phyloP scores from a whole-genome alignment of 1,140 invertebrate genomes.

The Euura lappo region DNA sequence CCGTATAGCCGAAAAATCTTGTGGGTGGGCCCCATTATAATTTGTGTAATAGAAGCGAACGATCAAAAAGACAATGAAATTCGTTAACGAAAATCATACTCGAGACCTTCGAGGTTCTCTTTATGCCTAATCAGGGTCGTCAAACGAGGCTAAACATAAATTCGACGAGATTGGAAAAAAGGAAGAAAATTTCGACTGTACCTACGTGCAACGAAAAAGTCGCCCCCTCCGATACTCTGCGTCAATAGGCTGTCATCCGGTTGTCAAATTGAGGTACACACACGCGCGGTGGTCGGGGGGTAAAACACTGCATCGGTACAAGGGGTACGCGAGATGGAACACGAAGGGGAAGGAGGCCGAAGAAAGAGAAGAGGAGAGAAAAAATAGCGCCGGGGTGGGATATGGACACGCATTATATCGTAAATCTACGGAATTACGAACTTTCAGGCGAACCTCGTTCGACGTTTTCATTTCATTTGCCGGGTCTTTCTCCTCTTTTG shows the following conservation, averaged over 20 bases:
- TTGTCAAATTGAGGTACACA: conserved; percentile 3
- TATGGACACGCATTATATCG: conserved; percentile 10
- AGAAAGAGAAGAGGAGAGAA: not conserved
- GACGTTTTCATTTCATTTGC: conserved; percentile 16
- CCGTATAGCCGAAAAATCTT: no score
- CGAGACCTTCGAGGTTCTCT: no score
- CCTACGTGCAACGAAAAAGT: no score
- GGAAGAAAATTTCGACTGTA: no score
- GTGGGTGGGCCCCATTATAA: no score
- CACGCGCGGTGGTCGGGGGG: no score
- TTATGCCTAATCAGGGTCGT: no score
- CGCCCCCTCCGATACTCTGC: not conserved
- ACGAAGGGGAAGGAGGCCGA: not conserved
- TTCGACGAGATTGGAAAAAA: no score
- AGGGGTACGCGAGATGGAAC: no score
- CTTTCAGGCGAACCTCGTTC: conserved; percentile 11
- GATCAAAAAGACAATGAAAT: not conserved
- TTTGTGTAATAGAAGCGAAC: no score
- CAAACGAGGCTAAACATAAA: no score
- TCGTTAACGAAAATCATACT: not conserved
- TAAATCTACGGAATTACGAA: conserved; percentile 16
- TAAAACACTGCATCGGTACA: no score
- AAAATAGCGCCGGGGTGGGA: not conserved
- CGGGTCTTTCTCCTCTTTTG: conserved; percentile 12
- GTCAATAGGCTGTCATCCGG: not conserved